Percentiles rank a stretch among this genome's conserved stretches.
Conservation (phyloP, 2,888 invertebrate genomes). For the Drosophila anomalata region DNA sequence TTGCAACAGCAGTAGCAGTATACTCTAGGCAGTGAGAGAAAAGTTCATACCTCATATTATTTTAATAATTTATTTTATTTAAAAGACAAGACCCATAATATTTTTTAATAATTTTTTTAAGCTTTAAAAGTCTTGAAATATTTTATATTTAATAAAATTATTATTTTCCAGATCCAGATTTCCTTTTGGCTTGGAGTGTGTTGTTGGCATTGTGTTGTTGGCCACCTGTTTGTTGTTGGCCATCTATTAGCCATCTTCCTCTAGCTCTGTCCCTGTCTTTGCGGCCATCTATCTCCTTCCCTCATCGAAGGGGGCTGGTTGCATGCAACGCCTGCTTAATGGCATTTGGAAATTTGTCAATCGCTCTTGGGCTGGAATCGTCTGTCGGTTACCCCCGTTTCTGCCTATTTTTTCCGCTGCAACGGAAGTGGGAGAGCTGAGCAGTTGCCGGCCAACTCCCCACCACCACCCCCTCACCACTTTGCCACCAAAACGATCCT, state of each 20-base stretch:
- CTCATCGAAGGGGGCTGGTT: slow-evolving; percentile 32
- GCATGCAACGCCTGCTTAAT: slow-evolving; percentile 78
- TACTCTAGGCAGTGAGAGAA: background rate
- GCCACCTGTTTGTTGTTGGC: slow-evolving; percentile 26
- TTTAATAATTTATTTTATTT: too few species aligned
- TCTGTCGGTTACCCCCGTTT: slow-evolving; percentile 27
- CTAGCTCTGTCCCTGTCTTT: slow-evolving; percentile 22
- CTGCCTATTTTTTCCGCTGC: slow-evolving; percentile 26
- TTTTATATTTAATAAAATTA: background rate
- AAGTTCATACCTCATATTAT: too few species aligned
- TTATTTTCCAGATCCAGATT: slow-evolving; percentile 11
- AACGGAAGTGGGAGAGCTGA: slow-evolving; percentile 65
- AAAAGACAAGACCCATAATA: background rate
- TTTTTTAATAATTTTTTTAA: background rate
- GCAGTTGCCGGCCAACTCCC: slow-evolving; percentile 34
- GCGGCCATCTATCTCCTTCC: slow-evolving; percentile 1
- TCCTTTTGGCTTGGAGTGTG: slow-evolving; percentile 17
- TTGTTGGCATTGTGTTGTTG: background rate
- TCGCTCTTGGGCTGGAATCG: slow-evolving; percentile 59
- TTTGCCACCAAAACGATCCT: slow-evolving; percentile 43
- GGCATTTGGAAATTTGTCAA: slow-evolving; percentile 78
- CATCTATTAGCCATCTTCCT: slow-evolving; percentile 45
- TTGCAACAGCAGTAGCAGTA: slow-evolving; percentile 7
- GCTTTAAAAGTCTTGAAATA: background rate
- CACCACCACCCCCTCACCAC: background rate